Percentiles rank a stretch among this genome's conserved stretches.
These are phyloP conservation scores for Chelonia mydas DNA, from an alignment of 2,797 vertebrate genomes.

Conservation along the genomic window DNA sequence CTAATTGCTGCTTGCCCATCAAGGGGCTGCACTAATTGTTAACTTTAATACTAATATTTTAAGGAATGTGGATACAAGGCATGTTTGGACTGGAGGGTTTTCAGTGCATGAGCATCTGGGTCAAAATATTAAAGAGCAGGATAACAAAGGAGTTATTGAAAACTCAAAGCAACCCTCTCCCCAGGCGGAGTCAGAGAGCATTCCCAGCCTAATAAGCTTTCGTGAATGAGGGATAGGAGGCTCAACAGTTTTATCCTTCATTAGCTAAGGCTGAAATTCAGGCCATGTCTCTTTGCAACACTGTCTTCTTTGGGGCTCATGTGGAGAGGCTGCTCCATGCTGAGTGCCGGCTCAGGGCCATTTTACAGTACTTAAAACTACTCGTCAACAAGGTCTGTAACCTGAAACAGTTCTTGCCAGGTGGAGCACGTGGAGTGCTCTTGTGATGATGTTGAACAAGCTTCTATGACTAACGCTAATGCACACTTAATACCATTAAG, in stretches of 20 bases:
- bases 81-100: background rate
- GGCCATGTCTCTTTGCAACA: background rate
- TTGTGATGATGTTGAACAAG: background rate
- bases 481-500: background rate
- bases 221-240: background rate
- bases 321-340: background rate
- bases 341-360: background rate
- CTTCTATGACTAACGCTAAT: background rate
- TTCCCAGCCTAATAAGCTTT: background rate
- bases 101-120: background rate
- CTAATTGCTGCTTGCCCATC: background rate
- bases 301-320: background rate
- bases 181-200: background rate
- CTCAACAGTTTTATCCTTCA: background rate
- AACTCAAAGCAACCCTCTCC: background rate
- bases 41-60: background rate
- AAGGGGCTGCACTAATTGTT: background rate
- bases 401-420: background rate
- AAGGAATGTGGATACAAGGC: background rate
- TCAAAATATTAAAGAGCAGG: background rate
- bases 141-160: background rate
- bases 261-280: background rate
- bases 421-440: background rate
- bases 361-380: background rate
- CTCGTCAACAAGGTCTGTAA: background rate